A percentile compares a stretch with the other conserved stretches of the same genome.
These are phyloP conservation scores for Altica lythri DNA, from an alignment of 2,888 invertebrate species.

Conservation along the genomic window DNA sequence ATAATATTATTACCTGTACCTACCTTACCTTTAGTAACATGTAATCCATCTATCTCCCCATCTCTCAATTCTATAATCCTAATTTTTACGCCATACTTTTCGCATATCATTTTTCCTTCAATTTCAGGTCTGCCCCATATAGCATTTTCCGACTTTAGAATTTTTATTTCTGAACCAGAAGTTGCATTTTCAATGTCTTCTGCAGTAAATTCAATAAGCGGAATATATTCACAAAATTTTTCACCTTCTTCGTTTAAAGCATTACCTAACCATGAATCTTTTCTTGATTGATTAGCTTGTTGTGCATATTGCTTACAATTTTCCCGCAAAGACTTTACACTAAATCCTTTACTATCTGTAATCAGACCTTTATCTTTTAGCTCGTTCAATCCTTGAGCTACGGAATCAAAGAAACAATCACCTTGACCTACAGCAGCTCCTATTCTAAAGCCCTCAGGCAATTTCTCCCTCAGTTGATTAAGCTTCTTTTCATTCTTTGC, in stretches of 20 bases:
- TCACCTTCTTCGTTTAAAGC: slow-evolving; percentile 13
- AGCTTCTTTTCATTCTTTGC: slow-evolving; percentile 10
- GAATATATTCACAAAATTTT: slow-evolving; percentile 17
- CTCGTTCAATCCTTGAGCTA: slow-evolving; percentile 40
- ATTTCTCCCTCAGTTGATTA: slow-evolving; percentile 10
- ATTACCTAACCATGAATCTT: slow-evolving; percentile 32
- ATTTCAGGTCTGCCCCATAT: slow-evolving; percentile 13
- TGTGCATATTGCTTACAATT: slow-evolving; percentile 39
- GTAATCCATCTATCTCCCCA: slow-evolving; percentile 8
- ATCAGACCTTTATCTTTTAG: slow-evolving; percentile 41
- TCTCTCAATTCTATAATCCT: slow-evolving; percentile 10
- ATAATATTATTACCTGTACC: slow-evolving; percentile 19
- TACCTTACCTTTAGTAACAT: slow-evolving; percentile 16
- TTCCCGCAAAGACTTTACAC: slow-evolving; percentile 40
- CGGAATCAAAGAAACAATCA: slow-evolving; percentile 41
- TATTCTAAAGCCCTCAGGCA: slow-evolving; percentile 35
- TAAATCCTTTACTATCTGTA: slow-evolving; percentile 38
- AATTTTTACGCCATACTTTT: slow-evolving; percentile 10
- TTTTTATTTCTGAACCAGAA: slow-evolving; percentile 10
- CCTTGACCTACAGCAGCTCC: slow-evolving; percentile 39
- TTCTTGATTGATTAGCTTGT: slow-evolving; percentile 37
- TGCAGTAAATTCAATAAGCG: slow-evolving; percentile 17
- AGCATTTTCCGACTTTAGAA: slow-evolving; percentile 12
- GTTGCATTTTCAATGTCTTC: slow-evolving; percentile 13
- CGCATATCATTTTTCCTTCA: slow-evolving; percentile 12